phyloP scores from a whole-genome alignment of 2,113 vertebrate genomes.

The Triplophysa siluroides region DNA sequence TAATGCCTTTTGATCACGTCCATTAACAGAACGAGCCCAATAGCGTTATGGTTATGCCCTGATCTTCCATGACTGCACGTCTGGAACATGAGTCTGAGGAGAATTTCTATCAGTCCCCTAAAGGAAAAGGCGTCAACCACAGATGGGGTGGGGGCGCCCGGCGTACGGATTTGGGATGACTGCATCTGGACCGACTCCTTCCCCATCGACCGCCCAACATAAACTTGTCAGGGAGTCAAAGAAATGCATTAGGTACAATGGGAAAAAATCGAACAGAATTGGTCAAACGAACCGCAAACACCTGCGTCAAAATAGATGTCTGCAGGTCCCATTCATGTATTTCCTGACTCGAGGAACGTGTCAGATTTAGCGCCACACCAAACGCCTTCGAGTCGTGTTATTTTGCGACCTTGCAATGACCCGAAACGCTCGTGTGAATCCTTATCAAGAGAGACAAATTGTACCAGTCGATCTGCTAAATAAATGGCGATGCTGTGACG shows the following conservation, averaged over 20 bases:
- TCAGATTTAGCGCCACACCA: neutral
- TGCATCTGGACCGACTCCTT: neutral
- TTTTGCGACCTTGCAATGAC: neutral
- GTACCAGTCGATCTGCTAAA: neutral
- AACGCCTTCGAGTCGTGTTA: neutral
- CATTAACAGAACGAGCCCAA: neutral
- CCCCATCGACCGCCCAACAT: neutral
- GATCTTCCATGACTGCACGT: neutral
- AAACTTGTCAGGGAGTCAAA: neutral
- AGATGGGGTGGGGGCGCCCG: neutral
- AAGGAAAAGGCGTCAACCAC: conserved; percentile 29
- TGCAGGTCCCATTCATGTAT: neutral
- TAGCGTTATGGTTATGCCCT: neutral
- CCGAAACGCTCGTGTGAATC: neutral
- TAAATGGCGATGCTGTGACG: neutral
- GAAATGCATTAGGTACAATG: neutral
- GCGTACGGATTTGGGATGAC: neutral
- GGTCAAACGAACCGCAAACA: conserved; percentile 49
- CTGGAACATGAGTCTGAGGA: neutral
- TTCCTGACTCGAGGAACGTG: neutral
- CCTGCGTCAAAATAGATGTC: conserved; percentile 67
- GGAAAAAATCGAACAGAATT: neutral
- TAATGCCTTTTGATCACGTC: neutral
- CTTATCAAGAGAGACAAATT: neutral
- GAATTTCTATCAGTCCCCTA: conserved; percentile 5